Base-by-base conservation (phyloP, 2,797 vertebrate genomes). In the Margarornis squamiger region DNA sequence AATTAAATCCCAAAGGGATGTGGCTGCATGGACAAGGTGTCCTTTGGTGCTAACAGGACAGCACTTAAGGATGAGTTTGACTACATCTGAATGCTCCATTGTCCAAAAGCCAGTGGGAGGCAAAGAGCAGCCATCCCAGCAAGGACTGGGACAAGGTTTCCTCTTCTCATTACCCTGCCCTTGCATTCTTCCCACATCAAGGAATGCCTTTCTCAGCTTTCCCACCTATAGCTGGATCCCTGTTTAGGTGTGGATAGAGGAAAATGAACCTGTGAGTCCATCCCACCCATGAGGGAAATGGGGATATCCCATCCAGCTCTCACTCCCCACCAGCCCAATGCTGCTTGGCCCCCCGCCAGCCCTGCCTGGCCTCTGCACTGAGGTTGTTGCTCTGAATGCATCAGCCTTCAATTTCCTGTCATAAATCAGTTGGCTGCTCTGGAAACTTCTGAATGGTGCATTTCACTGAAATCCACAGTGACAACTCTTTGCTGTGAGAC, bases 311-410 rank as follows among this genome's bases (percentile, higher is more conserved):
- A 4, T 41, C 7, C 7, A 6, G 38, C 32, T 86, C 57, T 41
- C 4, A 7, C 29, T 21, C 2, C 0, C 39, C 9, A 3, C 19
- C 19, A 32, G 6, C 23, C 3, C 7, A 8, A 1, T 3, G 4
- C 18, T 5, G 8, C 57, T 18, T 74, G 66, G 17, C 5, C 14
- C 30, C 29, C 0, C 0, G 0, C 55, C 84, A 89, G 54, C 19
- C 34, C 66, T 1, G 4, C 41, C 67, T 72, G 67, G 36, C 23
- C 55, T 73, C 88, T 70, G 52, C 2, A 8, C 81, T 87, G 54
- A 73, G 46, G 30, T 45, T 48, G 22, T 43, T 91, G 29, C 29
- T 95, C 82, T 51, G 67, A 79, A 83, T 3, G 3, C 27, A 63
- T 66, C 65, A 48, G 67, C 59, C 55, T 88, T 91, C 75, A 32